phyloP scores from a whole-genome alignment of 2,888 invertebrate genomes.

The Diploptera punctata region DNA sequence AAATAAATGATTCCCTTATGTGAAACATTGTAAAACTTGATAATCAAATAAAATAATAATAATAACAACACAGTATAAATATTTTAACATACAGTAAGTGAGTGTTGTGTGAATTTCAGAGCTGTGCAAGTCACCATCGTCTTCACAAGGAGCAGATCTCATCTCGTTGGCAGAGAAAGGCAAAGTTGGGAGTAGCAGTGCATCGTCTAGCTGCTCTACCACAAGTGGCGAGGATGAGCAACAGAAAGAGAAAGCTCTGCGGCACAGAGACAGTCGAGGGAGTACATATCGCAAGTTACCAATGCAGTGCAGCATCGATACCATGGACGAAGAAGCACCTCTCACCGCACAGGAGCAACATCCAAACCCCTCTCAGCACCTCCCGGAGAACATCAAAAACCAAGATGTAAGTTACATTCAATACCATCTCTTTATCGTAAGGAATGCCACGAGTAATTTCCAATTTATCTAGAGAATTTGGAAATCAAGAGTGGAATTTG shows the following conservation, averaged over 20 bases:
- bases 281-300: constrained; percentile 32
- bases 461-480: too few relatives aligned
- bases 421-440: too few relatives aligned
- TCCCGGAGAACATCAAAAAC: constrained; percentile 64
- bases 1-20: too few relatives aligned
- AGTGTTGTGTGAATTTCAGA: constrained; percentile 17
- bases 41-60: too few relatives aligned
- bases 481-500: too few relatives aligned
- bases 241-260: constrained; percentile 41
- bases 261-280: constrained; percentile 42
- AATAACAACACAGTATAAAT: neutral
- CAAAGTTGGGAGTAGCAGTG: constrained; percentile 56
- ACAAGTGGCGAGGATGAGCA: constrained; percentile 59
- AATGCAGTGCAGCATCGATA: constrained; percentile 39
- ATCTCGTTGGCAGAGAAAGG: constrained; percentile 62
- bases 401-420: constrained; percentile 69
- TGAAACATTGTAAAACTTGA: too few relatives aligned
- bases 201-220: constrained; percentile 61
- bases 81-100: neutral
- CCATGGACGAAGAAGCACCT: constrained; percentile 42
- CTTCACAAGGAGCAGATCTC: constrained; percentile 51
- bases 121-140: neutral
- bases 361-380: neutral
- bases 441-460: too few relatives aligned
- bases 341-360: constrained; percentile 36